Evolutionary conservation across 2,888 invertebrate genomes (phyloP), one percentile per base, ranked within the genome.

Genomic region (Galeopsomyia nigrocyanea): DNA sequence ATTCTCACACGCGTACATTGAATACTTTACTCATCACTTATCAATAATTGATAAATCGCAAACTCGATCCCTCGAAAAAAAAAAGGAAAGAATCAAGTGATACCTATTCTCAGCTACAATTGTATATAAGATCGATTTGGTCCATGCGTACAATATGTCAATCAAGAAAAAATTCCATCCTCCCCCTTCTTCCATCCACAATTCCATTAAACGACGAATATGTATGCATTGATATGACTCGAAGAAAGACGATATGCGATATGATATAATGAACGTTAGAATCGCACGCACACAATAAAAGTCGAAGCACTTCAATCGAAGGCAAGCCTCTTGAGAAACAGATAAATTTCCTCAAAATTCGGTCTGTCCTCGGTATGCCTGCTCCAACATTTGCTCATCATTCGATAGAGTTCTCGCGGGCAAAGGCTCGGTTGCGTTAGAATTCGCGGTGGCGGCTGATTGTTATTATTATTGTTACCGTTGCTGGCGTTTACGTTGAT

Each of bases 351-450:
- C 81, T 93, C 90, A 88, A 97, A 97, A 75, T 93, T 91, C 0
- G 96, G 96, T 51, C 97, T 89, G 81, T 95, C 93, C 67, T 90
- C 89, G 64, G 94, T 93, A 80, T 93, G 92, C 68, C 94, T 89
- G 80, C 94, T 93, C 96, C 96, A 97, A 87, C 96, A 97, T 87
- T 96, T 95, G 79, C 92, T 92, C 94, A 97, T 95, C 79, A 96
- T 90, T 86, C 95, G 95, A 88, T 94, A 96, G 75, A 97, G 93
- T 86, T 97, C 96, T 75, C 78, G 77, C 53, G 96, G 94, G 87
- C 95, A 95, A 74, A 91, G 90, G 56, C 91, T 88, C 16, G 95
- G 95, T 57, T 92, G 90, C 3, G 91, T 82, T 47, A 89, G 87
- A 76, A 89, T 87, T 78, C 92, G 88, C 78, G 88, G 82, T 81